Evolutionary conservation across 92 coral and sea anemone species (phyloP).

Genomic region (Parazoanthus swiftii): DNA sequence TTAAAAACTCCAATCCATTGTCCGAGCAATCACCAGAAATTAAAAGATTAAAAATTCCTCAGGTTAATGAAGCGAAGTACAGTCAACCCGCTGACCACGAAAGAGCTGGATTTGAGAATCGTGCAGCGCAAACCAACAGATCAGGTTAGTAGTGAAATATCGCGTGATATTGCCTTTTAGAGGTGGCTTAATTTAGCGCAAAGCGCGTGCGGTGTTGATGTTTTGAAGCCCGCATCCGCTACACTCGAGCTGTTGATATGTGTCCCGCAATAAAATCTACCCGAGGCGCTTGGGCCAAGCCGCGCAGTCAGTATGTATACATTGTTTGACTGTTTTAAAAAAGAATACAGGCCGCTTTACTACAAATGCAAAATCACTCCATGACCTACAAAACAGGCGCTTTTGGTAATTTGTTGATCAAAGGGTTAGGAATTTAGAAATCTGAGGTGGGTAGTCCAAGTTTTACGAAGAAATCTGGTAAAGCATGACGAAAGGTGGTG

Average conservation of each 20-base stretch:
- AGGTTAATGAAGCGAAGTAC: not conserved
- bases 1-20: not conserved
- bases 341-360: not conserved
- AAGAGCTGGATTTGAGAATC: no score
- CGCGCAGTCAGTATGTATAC: not conserved
- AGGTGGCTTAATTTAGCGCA: not conserved
- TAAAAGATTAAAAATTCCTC: not conserved
- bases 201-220: constrained; percentile 24
- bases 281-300: not conserved
- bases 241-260: not conserved
- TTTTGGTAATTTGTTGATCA: not conserved
- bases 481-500: no score
- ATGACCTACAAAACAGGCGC: not conserved
- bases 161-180: constrained; percentile 13
- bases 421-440: not conserved
- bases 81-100: not conserved
- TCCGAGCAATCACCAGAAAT: not conserved
- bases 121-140: not conserved
- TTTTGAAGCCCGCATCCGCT: not conserved
- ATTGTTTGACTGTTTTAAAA: not conserved
- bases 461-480: no score
- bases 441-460: no score
- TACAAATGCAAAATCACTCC: not conserved
- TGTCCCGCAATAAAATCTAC: not conserved
- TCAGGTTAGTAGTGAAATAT: constrained; percentile 16